Conservation (phyloP, 2,888 invertebrate genomes). For the Steinernema hermaphroditum region DNA sequence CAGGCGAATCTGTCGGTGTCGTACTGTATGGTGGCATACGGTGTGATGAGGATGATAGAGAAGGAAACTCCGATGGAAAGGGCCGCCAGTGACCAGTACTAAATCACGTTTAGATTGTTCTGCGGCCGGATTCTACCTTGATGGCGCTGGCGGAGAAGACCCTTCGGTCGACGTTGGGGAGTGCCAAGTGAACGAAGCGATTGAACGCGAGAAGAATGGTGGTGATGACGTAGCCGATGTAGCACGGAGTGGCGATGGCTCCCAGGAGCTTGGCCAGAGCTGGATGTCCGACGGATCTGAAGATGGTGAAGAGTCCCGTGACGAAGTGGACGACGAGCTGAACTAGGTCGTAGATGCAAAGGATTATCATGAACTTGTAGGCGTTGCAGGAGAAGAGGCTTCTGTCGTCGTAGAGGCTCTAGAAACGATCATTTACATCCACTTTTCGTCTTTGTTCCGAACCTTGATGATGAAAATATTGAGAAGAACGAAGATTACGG, state of each 20-base stretch:
- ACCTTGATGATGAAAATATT: conserved; percentile 19
- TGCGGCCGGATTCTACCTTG: conserved; percentile 18
- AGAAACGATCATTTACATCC: neutral
- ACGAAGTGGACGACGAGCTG: conserved; percentile 13
- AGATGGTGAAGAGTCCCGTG: neutral
- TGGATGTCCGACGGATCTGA: conserved; percentile 14
- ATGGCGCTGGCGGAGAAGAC: conserved; percentile 38
- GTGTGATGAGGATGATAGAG: neutral
- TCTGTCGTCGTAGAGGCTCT: neutral
- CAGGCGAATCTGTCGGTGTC: conserved; percentile 20
- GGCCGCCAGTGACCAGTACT: neutral
- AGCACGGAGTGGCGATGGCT: conserved; percentile 52
- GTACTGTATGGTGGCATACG: conserved; percentile 9
- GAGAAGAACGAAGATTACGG: neutral
- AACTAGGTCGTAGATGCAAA: neutral
- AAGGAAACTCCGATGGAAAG: neutral
- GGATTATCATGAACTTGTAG: conserved; percentile 25
- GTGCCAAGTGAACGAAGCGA: conserved; percentile 47
- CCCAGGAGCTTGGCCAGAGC: conserved; percentile 40
- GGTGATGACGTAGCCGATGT: conserved; percentile 51
- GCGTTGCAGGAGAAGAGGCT: neutral
- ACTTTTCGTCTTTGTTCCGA: neutral
- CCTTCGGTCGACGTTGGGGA: conserved; percentile 39
- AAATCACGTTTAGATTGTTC: neutral
- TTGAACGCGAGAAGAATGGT: conserved; percentile 50